Conservation (phyloP, 2,888 invertebrate species). For the Drosophila fulvimacula region DNA sequence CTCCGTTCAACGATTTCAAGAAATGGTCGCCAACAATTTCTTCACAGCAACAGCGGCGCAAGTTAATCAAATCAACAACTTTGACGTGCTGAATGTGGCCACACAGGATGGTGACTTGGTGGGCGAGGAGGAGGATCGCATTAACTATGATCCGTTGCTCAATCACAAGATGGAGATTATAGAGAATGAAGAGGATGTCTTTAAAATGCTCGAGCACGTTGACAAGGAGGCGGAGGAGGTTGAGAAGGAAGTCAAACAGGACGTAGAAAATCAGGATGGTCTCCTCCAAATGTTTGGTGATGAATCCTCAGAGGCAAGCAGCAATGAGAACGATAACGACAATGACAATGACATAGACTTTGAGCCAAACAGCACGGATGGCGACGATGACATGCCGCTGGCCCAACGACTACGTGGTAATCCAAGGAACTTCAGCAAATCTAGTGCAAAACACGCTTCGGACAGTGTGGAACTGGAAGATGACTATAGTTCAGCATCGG, state of each 20-base stretch:
- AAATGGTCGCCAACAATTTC: constrained; percentile 58
- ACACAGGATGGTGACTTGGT: constrained; percentile 53
- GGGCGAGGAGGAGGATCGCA: constrained; percentile 78
- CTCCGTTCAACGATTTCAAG: constrained; percentile 76
- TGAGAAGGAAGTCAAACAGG: constrained; percentile 57
- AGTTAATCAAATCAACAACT: constrained; percentile 52
- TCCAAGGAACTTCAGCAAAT: constrained; percentile 8
- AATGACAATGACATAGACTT: constrained; percentile 69
- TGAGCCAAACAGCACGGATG: constrained; percentile 66
- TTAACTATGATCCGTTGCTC: constrained; percentile 79
- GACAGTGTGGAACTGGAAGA: constrained; percentile 47
- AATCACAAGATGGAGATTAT: constrained; percentile 81
- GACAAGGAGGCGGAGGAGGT: constrained; percentile 76
- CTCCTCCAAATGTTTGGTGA: constrained; percentile 42
- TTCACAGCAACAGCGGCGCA: constrained; percentile 22
- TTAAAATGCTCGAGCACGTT: constrained; percentile 81
- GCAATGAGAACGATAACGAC: constrained; percentile 52
- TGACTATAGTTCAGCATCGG: constrained; percentile 48
- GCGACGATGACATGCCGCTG: constrained; percentile 79
- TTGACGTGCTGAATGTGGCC: constrained; percentile 60
- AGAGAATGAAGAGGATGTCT: constrained; percentile 82
- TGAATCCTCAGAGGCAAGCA: constrained; percentile 56
- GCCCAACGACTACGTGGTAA: constrained; percentile 65
- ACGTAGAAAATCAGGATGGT: constrained; percentile 34
- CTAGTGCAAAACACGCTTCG: not conserved